Evolutionary conservation across 2,888 invertebrate species (phyloP).

Genomic region (Danaus chrysippus): DNA sequence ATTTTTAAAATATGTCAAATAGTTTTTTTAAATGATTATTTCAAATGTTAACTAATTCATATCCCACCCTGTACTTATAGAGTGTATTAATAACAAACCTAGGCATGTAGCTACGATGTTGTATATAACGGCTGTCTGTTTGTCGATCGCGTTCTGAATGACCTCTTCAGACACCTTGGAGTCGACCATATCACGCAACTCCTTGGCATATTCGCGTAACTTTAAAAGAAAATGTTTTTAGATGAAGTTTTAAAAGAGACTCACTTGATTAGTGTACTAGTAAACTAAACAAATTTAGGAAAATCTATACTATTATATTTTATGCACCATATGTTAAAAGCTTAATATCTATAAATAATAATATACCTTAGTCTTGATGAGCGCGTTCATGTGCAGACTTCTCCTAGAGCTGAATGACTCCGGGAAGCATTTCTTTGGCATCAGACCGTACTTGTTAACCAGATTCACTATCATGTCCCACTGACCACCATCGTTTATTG

Average conservation of each 20-base stretch:
- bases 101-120: slow-evolving; percentile 91
- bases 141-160: slow-evolving; percentile 80
- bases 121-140: slow-evolving; percentile 87
- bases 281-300: not conserved
- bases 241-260: no score
- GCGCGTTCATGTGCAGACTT: slow-evolving; percentile 85
- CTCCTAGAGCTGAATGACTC: slow-evolving; percentile 89
- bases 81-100: slow-evolving; percentile 61
- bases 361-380: slow-evolving; percentile 88
- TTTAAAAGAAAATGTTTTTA: slow-evolving; percentile 47
- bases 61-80: no score
- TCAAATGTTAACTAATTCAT: no score
- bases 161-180: slow-evolving; percentile 80
- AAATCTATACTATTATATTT: slow-evolving; percentile 2
- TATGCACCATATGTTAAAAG: slow-evolving; percentile 1
- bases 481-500: slow-evolving; percentile 92
- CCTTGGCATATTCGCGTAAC: slow-evolving; percentile 90
- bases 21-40: no score
- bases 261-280: no score
- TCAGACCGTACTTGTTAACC: slow-evolving; percentile 90
- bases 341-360: not conserved
- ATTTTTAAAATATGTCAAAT: no score
- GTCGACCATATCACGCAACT: slow-evolving; percentile 81
- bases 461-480: slow-evolving; percentile 96
- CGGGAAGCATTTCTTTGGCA: slow-evolving; percentile 93